A percentile compares a stretch with the other conserved stretches of the same genome.
These are phyloP conservation scores for Periophthalmus modestus DNA, from an alignment of 2,113 vertebrate species.

Conservation along the genomic window DNA sequence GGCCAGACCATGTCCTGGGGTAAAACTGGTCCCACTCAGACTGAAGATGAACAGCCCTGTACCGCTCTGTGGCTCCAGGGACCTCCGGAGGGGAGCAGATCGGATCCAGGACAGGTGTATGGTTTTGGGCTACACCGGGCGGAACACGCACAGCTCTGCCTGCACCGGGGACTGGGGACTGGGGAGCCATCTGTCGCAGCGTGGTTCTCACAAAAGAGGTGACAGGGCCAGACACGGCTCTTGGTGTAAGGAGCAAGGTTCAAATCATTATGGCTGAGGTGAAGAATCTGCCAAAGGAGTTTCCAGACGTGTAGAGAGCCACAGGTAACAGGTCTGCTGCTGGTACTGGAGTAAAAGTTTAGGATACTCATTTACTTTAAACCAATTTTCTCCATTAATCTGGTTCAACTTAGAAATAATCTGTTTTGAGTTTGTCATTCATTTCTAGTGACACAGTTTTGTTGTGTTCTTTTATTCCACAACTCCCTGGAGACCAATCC, in stretches of 20 bases:
- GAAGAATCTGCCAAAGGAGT: conserved; percentile 56
- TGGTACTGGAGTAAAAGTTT: neutral
- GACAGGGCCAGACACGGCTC: conserved; percentile 16
- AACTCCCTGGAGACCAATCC: neutral
- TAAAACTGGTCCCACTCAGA: conserved; percentile 51
- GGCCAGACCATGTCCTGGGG: conserved; percentile 57
- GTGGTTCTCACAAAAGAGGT: conserved; percentile 49
- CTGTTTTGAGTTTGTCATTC: too few species aligned
- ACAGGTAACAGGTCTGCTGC: neutral
- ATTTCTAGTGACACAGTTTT: neutral
- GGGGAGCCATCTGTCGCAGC: conserved; percentile 68
- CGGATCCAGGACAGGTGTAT: conserved; percentile 56
- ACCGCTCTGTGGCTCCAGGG: conserved; percentile 48
- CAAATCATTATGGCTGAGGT: conserved; percentile 56
- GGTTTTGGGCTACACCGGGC: conserved; percentile 50
- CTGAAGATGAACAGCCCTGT: conserved; percentile 60
- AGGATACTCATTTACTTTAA: neutral
- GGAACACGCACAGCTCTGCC: conserved; percentile 43
- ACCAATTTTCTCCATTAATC: neutral
- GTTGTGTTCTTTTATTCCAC: neutral
- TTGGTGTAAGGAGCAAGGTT: conserved; percentile 56
- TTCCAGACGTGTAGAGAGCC: conserved; percentile 36
- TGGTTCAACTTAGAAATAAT: too few species aligned
- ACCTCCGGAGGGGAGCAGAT: conserved; percentile 32
- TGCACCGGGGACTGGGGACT: conserved; percentile 47